Conservation (phyloP, 2,113 vertebrate genomes). For the Oreochromis tanganicae region DNA sequence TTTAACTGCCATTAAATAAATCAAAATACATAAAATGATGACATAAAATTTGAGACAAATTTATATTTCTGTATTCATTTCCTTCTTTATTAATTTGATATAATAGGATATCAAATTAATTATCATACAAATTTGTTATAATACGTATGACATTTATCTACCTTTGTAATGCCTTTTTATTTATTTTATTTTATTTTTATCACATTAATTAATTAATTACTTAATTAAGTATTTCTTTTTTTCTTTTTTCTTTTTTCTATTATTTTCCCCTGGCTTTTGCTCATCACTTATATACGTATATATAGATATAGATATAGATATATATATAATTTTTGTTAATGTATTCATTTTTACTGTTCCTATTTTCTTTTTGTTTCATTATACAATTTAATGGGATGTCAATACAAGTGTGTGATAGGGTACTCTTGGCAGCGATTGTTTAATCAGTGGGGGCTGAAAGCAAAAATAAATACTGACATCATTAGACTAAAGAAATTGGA, state of each 20-base stretch:
- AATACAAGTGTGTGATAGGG: no score
- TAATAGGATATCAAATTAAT: not conserved
- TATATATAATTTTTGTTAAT: not conserved
- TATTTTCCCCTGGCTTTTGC: not conserved
- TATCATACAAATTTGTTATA: not conserved
- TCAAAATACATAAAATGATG: not conserved
- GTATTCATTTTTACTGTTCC: not conserved
- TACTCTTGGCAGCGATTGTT: no score
- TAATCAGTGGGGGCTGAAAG: no score
- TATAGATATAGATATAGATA: no score
- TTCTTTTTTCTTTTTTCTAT: not conserved
- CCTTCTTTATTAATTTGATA: not conserved
- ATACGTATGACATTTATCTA: not conserved
- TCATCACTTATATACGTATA: not conserved
- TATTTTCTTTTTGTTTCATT: no score
- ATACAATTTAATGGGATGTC: no score
- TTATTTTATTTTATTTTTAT: not conserved
- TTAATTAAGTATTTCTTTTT: not conserved
- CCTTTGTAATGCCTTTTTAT: not conserved
- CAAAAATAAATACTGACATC: not conserved
- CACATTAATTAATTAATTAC: fast-evolving
- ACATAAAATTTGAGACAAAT: not conserved
- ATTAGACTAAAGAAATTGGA: not conserved
- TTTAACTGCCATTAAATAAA: not conserved
- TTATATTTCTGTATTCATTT: not conserved